A percentile compares a stretch with the other conserved stretches of the same genome.
Evolutionary conservation across 2,888 invertebrate species (phyloP).

Genomic region (Melieria omissa): DNA sequence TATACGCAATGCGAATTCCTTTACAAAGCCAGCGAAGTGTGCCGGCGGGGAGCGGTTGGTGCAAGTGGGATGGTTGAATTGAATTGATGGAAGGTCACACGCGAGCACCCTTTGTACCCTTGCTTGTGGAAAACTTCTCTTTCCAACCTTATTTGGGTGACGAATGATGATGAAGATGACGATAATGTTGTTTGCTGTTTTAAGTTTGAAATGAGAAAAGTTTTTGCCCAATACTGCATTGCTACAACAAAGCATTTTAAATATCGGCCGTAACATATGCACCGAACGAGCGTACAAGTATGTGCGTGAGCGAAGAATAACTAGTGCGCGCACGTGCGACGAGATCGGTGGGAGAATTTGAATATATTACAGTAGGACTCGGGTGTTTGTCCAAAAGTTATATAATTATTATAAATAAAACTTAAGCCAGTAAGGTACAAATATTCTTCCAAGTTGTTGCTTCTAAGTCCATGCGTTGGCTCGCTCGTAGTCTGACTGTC

Average conservation of each 20-base stretch:
- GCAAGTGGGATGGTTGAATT: neutral
- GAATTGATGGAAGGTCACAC: slow-evolving; percentile 17
- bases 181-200: slow-evolving; percentile 58
- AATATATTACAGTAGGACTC: too few relatives aligned
- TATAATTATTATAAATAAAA: too few relatives aligned
- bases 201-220: slow-evolving; percentile 59
- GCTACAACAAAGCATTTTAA: slow-evolving; percentile 5
- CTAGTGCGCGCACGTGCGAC: neutral
- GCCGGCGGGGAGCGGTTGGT: neutral
- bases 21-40: neutral
- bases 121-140: neutral
- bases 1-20: neutral
- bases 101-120: slow-evolving; percentile 24
- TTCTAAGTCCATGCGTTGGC: neutral
- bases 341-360: neutral
- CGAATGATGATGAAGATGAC: slow-evolving; percentile 54
- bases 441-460: neutral
- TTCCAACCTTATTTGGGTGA: slow-evolving; percentile 45
- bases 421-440: too few relatives aligned
- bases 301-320: neutral
- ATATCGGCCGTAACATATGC: neutral
- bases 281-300: neutral
- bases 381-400: too few relatives aligned
- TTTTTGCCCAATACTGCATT: slow-evolving; percentile 47
- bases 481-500: too few relatives aligned